These are phyloP conservation scores for Ageneiosus marmoratus DNA, from an alignment of 2,113 vertebrate genomes.

Conservation along the genomic window DNA sequence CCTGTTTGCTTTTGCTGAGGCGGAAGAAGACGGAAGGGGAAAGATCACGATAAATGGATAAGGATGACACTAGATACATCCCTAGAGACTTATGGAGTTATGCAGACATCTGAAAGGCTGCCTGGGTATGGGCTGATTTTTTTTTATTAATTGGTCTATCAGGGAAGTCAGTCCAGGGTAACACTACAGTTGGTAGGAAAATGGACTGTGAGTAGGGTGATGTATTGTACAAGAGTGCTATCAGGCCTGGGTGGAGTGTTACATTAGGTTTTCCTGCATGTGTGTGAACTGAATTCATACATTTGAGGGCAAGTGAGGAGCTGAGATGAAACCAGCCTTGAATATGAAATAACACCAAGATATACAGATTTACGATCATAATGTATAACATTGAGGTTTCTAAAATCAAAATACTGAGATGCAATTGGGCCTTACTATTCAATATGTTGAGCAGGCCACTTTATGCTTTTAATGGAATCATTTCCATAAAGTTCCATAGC, in stretches of 20 bases:
- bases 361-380: background rate
- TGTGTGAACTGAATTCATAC: background rate
- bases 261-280: background rate
- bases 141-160: conserved; percentile 1
- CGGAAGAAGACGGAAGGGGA: conserved; percentile 2
- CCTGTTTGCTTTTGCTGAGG: background rate
- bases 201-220: background rate
- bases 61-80: conserved; percentile 5
- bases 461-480: background rate
- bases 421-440: background rate
- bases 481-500: background rate
- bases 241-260: conserved; percentile 1
- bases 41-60: background rate
- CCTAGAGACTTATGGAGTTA: background rate
- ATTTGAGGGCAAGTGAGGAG: background rate
- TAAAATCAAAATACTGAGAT: background rate
- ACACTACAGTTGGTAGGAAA: background rate
- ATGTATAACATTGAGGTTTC: background rate
- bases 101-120: background rate
- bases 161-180: conserved; percentile 2
- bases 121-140: background rate
- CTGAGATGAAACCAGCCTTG: background rate
- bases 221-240: background rate
- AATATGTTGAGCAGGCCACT: background rate
- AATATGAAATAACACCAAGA: background rate